A percentile compares a stretch with the other conserved stretches of the same genome.
These are phyloP conservation scores for Apus apus DNA, from an alignment of 2,113 vertebrate genomes.

Conservation along the genomic window DNA sequence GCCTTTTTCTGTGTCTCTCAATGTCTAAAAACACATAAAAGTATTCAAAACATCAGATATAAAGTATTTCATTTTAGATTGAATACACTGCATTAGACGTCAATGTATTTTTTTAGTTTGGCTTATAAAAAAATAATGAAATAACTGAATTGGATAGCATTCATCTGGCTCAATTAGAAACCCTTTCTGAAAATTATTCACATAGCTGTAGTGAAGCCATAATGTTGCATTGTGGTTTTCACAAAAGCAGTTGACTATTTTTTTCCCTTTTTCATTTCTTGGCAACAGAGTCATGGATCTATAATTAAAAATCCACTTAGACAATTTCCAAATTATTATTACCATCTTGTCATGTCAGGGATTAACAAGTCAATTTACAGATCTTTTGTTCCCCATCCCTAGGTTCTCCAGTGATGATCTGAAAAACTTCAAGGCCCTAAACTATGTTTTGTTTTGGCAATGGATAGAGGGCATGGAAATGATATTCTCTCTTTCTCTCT, in stretches of 20 bases:
- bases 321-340: conserved; percentile 34
- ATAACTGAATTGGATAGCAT: not conserved
- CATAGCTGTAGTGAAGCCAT: not conserved
- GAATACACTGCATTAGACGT: not conserved
- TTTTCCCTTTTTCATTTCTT: conserved; percentile 38
- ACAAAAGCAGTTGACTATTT: conserved; percentile 25
- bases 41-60: not conserved
- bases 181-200: not conserved
- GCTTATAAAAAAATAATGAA: not conserved
- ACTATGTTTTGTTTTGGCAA: not conserved
- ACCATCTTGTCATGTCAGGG: conserved; percentile 21
- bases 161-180: not conserved
- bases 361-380: conserved; percentile 33
- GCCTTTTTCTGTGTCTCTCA: not conserved
- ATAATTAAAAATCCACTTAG: conserved; percentile 55
- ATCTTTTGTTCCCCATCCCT: not conserved
- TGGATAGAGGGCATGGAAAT: not conserved
- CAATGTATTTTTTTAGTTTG: not conserved
- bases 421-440: not conserved
- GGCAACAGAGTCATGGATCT: conserved; percentile 28
- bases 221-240: conserved; percentile 6
- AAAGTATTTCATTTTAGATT: not conserved
- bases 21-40: not conserved
- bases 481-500: conserved; percentile 63
- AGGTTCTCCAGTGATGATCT: not conserved